A percentile compares a stretch with the other conserved stretches of the same genome.
Evolutionary conservation across 2,888 invertebrate genomes (phyloP).

Genomic region (Bhutanitis thaidina): DNA sequence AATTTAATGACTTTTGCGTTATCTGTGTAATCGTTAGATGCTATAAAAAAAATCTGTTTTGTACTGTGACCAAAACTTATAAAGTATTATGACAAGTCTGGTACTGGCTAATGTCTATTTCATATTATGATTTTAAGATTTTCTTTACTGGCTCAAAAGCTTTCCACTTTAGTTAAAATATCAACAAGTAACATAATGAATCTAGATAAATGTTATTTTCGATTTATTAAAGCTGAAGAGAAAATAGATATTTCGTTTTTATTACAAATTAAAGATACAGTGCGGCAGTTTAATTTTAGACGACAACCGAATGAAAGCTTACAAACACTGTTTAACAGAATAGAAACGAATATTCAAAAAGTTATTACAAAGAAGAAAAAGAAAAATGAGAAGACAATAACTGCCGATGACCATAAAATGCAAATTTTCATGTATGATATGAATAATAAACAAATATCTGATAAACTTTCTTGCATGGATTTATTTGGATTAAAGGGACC

Average conservation of each 20-base stretch:
- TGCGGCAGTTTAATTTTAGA: conserved; percentile 85
- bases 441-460: conserved; percentile 35
- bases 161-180: conserved; percentile 42
- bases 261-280: conserved; percentile 50
- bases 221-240: conserved; percentile 49
- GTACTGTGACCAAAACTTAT: too few relatives aligned
- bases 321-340: conserved; percentile 78
- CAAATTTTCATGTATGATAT: conserved; percentile 42
- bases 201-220: conserved; percentile 61
- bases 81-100: too few relatives aligned
- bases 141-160: conserved; percentile 28
- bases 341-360: conserved; percentile 84
- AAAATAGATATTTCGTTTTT: conserved; percentile 63
- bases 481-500: conserved; percentile 51
- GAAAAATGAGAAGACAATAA: conserved; percentile 27
- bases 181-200: conserved; percentile 55
- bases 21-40: too few relatives aligned
- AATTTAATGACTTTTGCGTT: too few relatives aligned
- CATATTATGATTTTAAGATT: conserved; percentile 42
- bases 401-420: conserved; percentile 28
- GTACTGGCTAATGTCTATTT: too few relatives aligned
- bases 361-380: conserved; percentile 58
- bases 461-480: conserved; percentile 48
- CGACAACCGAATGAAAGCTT: conserved; percentile 82
- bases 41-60: too few relatives aligned